These are phyloP conservation scores for Cephus rjabovi DNA, from an alignment of 2,888 invertebrate genomes.

Conservation along the genomic window DNA sequence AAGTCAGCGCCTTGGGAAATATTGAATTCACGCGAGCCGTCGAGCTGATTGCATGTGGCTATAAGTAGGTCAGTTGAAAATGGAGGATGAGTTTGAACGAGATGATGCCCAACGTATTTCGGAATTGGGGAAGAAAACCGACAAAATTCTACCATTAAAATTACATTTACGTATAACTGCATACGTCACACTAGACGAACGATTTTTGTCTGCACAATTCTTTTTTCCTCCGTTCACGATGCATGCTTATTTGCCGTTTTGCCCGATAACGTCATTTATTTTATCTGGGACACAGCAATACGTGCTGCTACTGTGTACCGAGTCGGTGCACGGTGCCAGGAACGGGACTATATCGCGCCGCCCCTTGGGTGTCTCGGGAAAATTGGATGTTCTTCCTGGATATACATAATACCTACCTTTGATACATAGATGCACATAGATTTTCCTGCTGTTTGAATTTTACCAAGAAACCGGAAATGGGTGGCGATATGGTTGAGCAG, in stretches of 20 bases:
- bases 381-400: not conserved
- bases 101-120: not conserved
- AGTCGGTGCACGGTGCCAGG: not conserved
- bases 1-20: constrained; percentile 19
- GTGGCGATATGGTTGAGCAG: not conserved
- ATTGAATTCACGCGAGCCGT: constrained; percentile 42
- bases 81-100: constrained; percentile 11
- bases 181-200: not conserved
- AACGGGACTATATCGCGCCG: not conserved
- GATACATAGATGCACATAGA: not conserved
- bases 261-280: not conserved
- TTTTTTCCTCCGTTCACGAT: not conserved
- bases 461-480: not conserved
- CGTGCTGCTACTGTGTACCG: not conserved
- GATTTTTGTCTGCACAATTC: not conserved
- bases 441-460: not conserved
- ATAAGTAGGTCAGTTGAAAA: constrained; percentile 44
- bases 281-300: not conserved
- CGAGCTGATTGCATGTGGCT: constrained; percentile 19
- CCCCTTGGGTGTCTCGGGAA: not conserved
- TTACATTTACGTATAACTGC: not conserved
- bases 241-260: not conserved
- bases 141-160: not conserved
- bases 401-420: not conserved
- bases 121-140: not conserved